A percentile compares a stretch with the other conserved stretches of the same genome.
Conservation (phyloP, 2,888 invertebrate genomes). For the Eremobia ochroleuca region DNA sequence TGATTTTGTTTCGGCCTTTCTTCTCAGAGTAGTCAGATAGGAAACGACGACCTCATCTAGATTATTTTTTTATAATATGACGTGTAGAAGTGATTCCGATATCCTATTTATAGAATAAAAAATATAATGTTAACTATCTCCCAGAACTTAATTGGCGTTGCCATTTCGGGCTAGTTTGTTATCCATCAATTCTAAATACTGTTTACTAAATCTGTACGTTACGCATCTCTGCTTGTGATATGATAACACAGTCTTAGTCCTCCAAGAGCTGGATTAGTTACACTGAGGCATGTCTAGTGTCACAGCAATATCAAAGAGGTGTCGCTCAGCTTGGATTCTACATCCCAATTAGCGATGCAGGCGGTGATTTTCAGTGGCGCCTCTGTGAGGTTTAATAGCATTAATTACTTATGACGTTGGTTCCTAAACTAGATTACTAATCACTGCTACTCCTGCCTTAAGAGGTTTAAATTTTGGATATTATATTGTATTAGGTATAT, state of each 20-base stretch:
- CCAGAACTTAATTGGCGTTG: not conserved
- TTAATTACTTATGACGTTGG: conserved; percentile 48
- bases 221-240: not conserved
- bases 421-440: conserved; percentile 17
- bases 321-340: conserved; percentile 22
- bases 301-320: conserved; percentile 31
- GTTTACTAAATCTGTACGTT: not conserved
- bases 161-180: not conserved
- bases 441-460: conserved; percentile 12
- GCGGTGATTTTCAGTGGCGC: conserved; percentile 38
- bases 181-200: not conserved
- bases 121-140: too few species aligned
- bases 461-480: conserved; percentile 18
- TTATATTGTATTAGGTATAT: too few species aligned
- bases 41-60: too few species aligned
- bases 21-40: too few species aligned
- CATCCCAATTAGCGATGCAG: conserved; percentile 42
- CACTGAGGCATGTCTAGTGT: conserved; percentile 4
- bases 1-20: too few species aligned
- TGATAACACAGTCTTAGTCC: not conserved
- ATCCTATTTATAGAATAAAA: too few species aligned
- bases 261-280: conserved; percentile 2
- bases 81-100: too few species aligned
- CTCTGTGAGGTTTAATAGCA: conserved; percentile 44
- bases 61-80: too few species aligned